phyloP scores from a whole-genome alignment of 2,797 vertebrate species.

The Liasis olivaceus region DNA sequence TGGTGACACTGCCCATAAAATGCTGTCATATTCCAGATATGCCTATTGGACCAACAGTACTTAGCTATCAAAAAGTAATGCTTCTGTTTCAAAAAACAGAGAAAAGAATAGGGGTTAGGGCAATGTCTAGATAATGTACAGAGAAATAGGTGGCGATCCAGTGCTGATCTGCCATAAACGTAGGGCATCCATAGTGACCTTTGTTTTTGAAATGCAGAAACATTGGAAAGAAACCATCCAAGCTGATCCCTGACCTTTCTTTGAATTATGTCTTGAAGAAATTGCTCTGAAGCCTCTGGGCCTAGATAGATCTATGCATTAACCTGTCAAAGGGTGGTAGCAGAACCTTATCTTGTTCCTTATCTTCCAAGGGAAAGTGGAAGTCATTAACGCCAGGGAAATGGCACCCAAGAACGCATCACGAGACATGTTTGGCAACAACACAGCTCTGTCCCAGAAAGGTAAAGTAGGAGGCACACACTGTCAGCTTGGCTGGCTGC shows the following conservation, averaged over 20 bases:
- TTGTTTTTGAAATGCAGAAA: background rate
- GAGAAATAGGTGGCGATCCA: background rate
- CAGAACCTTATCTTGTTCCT: background rate
- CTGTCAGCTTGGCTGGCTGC: background rate
- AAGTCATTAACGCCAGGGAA: conserved; percentile 90
- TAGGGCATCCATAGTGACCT: background rate
- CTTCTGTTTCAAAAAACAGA: background rate
- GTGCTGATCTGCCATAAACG: background rate
- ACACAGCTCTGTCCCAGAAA: conserved; percentile 76
- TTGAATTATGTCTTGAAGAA: too few species aligned
- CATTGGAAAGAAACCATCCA: background rate
- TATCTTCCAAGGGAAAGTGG: conserved; percentile 74
- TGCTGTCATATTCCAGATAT: background rate
- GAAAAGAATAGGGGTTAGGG: background rate
- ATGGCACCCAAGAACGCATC: conserved; percentile 80
- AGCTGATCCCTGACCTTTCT: background rate
- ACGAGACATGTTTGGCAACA: conserved; percentile 84
- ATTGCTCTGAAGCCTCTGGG: background rate
- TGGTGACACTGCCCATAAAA: background rate
- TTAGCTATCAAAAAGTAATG: background rate
- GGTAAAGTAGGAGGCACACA: conserved; percentile 71
- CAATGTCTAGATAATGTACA: background rate
- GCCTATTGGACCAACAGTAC: background rate
- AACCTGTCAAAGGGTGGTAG: background rate
- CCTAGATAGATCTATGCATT: background rate